Evolutionary conservation across 2,113 vertebrate species (phyloP).

Genomic region (Rutilus rutilus): DNA sequence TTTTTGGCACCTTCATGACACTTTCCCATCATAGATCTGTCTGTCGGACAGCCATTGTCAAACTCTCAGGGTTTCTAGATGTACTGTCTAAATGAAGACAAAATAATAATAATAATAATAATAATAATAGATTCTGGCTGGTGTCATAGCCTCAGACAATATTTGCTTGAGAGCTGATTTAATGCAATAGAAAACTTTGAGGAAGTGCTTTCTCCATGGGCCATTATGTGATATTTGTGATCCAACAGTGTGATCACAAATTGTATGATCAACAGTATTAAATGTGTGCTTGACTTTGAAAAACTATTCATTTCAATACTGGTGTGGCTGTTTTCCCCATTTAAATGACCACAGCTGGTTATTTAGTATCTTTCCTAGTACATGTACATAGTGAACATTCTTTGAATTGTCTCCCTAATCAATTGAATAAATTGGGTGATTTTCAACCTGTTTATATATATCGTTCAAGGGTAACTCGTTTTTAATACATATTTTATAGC

Average conservation of each 20-base stretch:
- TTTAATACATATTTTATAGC: constrained; percentile 77
- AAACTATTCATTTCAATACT: background rate
- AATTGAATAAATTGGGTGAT: constrained; percentile 74
- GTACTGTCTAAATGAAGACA: background rate
- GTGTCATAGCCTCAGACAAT: background rate
- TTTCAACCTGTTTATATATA: constrained; percentile 75
- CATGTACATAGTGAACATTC: constrained; percentile 64
- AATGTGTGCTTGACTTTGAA: background rate
- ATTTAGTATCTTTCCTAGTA: constrained; percentile 52
- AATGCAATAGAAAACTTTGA: background rate
- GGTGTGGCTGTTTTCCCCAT: background rate
- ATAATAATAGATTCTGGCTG: background rate
- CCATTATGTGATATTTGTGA: background rate
- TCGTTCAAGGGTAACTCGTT: constrained; percentile 72
- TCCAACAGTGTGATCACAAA: background rate
- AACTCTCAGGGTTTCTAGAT: background rate
- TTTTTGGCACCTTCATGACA: background rate
- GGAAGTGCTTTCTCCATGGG: background rate
- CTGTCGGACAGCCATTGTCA: background rate
- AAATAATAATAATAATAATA: background rate
- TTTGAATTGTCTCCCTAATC: constrained; percentile 67
- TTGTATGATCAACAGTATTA: background rate
- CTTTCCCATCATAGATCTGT: background rate
- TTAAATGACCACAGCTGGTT: constrained; percentile 36
- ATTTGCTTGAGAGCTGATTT: background rate